These are phyloP conservation scores for Lordiphosa clarofinis DNA, from an alignment of 1,140 invertebrate species.

Conservation along the genomic window DNA sequence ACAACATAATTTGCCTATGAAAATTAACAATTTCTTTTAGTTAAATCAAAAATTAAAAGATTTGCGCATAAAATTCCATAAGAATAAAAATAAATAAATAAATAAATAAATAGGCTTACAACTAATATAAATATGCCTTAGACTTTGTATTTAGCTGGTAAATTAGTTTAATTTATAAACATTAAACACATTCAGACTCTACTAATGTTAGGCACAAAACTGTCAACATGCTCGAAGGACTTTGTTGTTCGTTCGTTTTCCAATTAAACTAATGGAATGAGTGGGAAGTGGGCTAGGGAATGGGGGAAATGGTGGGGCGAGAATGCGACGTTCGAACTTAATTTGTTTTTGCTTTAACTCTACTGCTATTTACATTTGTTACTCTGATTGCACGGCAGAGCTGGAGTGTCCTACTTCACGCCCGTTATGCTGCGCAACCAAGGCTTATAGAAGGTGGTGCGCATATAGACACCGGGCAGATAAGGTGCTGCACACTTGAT, in stretches of 20 bases:
- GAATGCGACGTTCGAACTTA: slow-evolving; percentile 35
- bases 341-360: slow-evolving; percentile 36
- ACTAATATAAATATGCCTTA: slow-evolving; percentile 67
- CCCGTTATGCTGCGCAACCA: slow-evolving; percentile 93
- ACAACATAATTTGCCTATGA: slow-evolving; percentile 74
- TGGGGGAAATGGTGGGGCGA: slow-evolving; percentile 3
- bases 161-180: slow-evolving; percentile 24
- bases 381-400: slow-evolving; percentile 6
- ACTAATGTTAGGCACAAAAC: slow-evolving; percentile 42
- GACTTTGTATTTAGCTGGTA: slow-evolving; percentile 32
- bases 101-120: slow-evolving; percentile 67
- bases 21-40: slow-evolving; percentile 74
- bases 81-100: slow-evolving; percentile 51
- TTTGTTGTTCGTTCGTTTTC: slow-evolving; percentile 32
- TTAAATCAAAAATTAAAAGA: slow-evolving; percentile 52
- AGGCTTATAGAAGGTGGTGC: slow-evolving; percentile 93
- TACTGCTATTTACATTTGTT: slow-evolving; percentile 71
- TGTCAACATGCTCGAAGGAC: slow-evolving; percentile 18
- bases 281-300: slow-evolving; percentile 1
- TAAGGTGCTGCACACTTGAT: slow-evolving; percentile 96
- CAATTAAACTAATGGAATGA: slow-evolving; percentile 56
- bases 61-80: slow-evolving; percentile 6
- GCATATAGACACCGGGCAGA: slow-evolving; percentile 94
- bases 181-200: slow-evolving; percentile 54
- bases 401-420: slow-evolving; percentile 80